Evolutionary conservation across 2,113 vertebrate genomes (phyloP).

Genomic region (Myrmecobius fasciatus): DNA sequence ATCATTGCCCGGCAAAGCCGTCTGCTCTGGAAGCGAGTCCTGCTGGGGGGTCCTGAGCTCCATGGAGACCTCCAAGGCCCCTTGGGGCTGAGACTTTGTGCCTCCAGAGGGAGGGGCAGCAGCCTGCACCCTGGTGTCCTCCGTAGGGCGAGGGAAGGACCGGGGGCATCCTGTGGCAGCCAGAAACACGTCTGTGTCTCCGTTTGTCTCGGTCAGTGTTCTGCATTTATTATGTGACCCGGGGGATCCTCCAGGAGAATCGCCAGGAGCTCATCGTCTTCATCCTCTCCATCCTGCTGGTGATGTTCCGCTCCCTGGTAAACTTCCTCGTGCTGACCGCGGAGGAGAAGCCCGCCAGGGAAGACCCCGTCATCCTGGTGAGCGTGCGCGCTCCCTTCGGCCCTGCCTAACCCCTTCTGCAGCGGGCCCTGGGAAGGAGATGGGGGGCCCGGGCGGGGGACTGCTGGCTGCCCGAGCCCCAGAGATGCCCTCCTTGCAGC

Average conservation of each 20-base stretch:
- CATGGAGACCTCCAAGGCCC: too few species aligned
- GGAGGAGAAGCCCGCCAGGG: constrained; percentile 69
- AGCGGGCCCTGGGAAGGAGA: too few species aligned
- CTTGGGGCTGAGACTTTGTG: too few species aligned
- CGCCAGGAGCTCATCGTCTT: constrained; percentile 89
- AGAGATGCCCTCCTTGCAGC: too few species aligned
- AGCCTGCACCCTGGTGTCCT: too few species aligned
- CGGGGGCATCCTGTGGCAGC: too few species aligned
- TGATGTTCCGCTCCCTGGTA: constrained; percentile 88
- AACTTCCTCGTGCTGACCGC: constrained; percentile 85
- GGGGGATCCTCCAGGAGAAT: constrained; percentile 91
- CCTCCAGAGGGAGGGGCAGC: too few species aligned
- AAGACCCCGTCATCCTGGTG: constrained; percentile 83
- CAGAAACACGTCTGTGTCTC: neutral
- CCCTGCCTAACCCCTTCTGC: neutral
- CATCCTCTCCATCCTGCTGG: constrained; percentile 83
- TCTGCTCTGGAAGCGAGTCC: neutral
- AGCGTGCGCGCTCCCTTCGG: constrained; percentile 38
- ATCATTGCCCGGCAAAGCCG: neutral
- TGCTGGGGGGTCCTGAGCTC: neutral
- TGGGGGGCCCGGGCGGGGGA: too few species aligned
- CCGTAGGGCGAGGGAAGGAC: too few species aligned
- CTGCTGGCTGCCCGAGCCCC: too few species aligned
- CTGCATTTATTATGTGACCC: constrained; percentile 89
- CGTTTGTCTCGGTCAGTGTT: constrained; percentile 81